These are phyloP conservation scores for Sciaenops ocellatus DNA, from an alignment of 2,797 vertebrate genomes.

Conservation along the genomic window DNA sequence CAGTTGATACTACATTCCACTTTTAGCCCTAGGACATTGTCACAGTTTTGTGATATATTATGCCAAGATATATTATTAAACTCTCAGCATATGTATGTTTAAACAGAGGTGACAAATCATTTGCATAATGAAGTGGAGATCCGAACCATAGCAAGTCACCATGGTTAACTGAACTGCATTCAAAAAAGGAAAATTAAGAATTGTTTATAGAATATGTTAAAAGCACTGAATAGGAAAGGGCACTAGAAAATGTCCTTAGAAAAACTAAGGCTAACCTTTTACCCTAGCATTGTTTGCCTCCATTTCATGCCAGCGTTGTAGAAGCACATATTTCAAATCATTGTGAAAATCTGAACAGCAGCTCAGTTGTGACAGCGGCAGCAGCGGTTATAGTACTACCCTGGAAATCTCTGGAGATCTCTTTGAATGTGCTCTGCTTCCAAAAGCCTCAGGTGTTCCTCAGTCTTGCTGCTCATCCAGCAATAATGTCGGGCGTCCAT, in stretches of 20 bases:
- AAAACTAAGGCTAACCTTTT: neutral
- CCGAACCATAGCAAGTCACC: constrained; percentile 11
- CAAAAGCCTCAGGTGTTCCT: constrained; percentile 78
- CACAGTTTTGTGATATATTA: neutral
- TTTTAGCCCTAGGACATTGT: neutral
- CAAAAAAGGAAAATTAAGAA: constrained; percentile 22
- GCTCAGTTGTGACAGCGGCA: neutral
- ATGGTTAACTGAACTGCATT: constrained; percentile 34
- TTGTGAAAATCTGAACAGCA: constrained; percentile 23
- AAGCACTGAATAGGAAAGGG: constrained; percentile 1
- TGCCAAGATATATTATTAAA: neutral
- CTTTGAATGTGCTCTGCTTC: constrained; percentile 45
- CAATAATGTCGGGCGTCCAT: constrained; percentile 64
- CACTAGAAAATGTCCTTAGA: neutral
- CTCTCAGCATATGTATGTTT: neutral
- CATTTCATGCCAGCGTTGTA: neutral
- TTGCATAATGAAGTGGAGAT: neutral
- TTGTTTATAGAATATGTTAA: constrained; percentile 4
- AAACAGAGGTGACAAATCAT: neutral
- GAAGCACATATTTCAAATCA: neutral
- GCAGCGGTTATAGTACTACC: constrained; percentile 24
- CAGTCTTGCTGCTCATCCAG: constrained; percentile 69
- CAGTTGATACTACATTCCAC: neutral
- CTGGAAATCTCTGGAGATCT: constrained; percentile 51
- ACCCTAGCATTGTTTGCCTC: constrained; percentile 10